Percentiles rank a stretch among this genome's conserved stretches.
phyloP scores from a whole-genome alignment of 2,797 vertebrate species.

The Rousettus madagascariensis region DNA sequence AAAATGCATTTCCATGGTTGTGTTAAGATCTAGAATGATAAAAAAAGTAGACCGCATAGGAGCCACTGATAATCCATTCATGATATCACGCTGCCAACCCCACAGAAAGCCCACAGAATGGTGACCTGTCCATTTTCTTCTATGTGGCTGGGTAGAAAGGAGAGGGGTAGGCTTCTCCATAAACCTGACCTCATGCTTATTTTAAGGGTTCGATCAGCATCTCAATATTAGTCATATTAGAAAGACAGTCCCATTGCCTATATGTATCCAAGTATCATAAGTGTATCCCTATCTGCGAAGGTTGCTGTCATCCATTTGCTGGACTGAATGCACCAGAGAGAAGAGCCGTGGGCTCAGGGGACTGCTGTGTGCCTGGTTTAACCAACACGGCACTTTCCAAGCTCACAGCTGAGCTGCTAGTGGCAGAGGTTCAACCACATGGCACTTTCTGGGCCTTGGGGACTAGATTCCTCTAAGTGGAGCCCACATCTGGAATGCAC shows the following conservation, averaged over 20 bases:
- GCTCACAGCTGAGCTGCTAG: background rate
- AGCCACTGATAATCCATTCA: background rate
- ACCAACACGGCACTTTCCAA: background rate
- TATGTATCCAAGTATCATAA: background rate
- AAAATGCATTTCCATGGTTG: background rate
- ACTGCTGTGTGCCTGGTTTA: background rate
- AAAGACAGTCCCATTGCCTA: background rate
- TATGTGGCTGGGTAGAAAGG: background rate
- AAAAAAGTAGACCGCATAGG: background rate
- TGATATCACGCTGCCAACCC: too few species aligned
- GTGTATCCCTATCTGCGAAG: too few species aligned
- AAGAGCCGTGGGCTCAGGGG: background rate
- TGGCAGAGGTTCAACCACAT: background rate
- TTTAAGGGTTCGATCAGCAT: background rate
- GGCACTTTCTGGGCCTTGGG: background rate
- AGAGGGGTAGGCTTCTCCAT: background rate
- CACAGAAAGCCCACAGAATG: background rate
- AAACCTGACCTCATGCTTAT: background rate
- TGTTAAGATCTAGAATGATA: background rate
- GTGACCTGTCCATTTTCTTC: background rate
- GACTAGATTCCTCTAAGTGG: background rate
- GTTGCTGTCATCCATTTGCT: too few species aligned
- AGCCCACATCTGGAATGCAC: slow-evolving; percentile 20
- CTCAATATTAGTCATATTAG: background rate
- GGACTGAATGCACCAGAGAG: background rate